These are phyloP conservation scores for Calliopsis andreniformis DNA, from an alignment of 1,140 invertebrate species.

Conservation along the genomic window DNA sequence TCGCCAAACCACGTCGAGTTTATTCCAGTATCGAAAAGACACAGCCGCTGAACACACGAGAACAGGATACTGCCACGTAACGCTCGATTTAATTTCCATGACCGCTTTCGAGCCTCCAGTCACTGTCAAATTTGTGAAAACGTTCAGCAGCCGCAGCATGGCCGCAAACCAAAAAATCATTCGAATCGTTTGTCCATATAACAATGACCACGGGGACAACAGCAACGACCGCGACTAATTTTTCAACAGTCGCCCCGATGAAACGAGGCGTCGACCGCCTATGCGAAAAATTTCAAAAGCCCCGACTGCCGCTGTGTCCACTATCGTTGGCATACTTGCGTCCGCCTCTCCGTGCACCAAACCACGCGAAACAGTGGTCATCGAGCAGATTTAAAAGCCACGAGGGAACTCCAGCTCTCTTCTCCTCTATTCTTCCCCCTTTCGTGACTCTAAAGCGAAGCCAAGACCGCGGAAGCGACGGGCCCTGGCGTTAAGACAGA, in stretches of 20 bases:
- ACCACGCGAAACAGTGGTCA: too few relatives aligned
- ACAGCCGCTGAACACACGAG: too few relatives aligned
- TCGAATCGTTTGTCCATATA: not conserved
- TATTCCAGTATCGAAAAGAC: too few relatives aligned
- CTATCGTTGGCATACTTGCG: not conserved
- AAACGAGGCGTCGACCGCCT: not conserved
- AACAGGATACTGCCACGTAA: too few relatives aligned
- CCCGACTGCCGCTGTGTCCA: not conserved
- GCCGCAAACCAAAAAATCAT: not conserved
- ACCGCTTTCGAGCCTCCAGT: not conserved
- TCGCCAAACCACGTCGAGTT: too few relatives aligned
- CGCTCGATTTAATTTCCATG: not conserved
- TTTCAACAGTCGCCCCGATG: not conserved
- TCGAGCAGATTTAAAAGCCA: too few relatives aligned
- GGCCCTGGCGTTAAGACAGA: too few relatives aligned
- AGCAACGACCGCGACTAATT: not conserved
- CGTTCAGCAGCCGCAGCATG: too few relatives aligned
- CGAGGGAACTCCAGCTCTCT: too few relatives aligned
- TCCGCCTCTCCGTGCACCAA: not conserved
- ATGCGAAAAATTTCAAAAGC: constrained; percentile 15
- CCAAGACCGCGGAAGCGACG: not conserved
- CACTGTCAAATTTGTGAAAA: not conserved
- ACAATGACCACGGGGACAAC: not conserved
- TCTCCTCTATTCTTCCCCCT: too few relatives aligned
- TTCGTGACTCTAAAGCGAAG: not conserved